Conservation (phyloP, 2,797 vertebrate genomes). For the Rhynchotus rufescens region DNA sequence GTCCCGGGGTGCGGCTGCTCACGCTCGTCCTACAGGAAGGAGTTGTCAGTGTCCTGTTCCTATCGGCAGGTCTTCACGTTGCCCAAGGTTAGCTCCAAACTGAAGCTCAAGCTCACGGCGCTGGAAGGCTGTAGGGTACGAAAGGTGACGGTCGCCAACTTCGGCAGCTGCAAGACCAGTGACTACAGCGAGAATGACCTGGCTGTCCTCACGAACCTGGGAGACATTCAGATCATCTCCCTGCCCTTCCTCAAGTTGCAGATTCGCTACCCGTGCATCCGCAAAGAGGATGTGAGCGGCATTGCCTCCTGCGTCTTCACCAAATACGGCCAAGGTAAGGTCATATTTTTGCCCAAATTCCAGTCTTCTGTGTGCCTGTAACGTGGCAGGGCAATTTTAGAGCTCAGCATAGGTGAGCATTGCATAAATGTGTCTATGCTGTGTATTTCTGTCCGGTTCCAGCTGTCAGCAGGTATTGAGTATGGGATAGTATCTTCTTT, state of each 20-base stretch:
- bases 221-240: constrained; percentile 93
- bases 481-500: background rate
- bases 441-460: background rate
- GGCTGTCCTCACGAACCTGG: constrained; percentile 93
- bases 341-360: background rate
- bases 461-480: background rate
- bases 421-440: background rate
- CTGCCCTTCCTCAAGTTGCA: constrained; percentile 93
- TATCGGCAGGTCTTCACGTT: constrained; percentile 90
- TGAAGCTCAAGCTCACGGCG: constrained; percentile 96
- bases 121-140: constrained; percentile 95
- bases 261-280: constrained; percentile 93
- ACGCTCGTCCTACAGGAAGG: background rate
- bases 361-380: background rate
- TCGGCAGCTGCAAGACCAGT: constrained; percentile 88
- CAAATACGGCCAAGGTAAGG: constrained; percentile 89
- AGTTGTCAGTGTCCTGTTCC: background rate
- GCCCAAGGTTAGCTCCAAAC: constrained; percentile 94
- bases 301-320: constrained; percentile 99
- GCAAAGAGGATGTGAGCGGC: constrained; percentile 95
- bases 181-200: constrained; percentile 92
- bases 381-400: background rate
- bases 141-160: constrained; percentile 90
- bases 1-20: background rate
- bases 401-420: background rate